phyloP scores from a whole-genome alignment of 2,113 vertebrate species.

The Lanius collurio region DNA sequence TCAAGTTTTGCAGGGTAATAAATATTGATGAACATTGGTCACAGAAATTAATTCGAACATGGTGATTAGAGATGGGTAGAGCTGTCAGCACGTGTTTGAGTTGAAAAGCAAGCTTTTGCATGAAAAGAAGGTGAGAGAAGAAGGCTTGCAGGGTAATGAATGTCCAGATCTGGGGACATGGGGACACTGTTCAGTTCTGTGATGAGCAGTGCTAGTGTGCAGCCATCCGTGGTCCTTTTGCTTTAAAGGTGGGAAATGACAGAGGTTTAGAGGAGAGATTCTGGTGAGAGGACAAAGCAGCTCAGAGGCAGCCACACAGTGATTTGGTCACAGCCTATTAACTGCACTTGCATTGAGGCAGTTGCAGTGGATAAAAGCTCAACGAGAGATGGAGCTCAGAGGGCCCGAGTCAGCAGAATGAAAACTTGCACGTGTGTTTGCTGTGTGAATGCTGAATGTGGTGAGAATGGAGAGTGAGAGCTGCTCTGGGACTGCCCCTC shows the following conservation, averaged over 20 bases:
- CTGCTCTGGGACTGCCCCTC: not conserved
- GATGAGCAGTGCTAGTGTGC: not conserved
- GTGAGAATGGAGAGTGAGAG: not conserved
- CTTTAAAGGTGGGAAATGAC: not conserved
- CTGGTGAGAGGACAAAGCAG: not conserved
- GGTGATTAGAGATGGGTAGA: not conserved
- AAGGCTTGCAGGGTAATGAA: not conserved
- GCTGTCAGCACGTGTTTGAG: not conserved
- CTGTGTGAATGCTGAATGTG: not conserved
- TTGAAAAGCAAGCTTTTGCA: not conserved
- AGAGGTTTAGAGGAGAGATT: not conserved
- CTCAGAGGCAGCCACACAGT: not conserved
- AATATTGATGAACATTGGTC: slow-evolving; percentile 22
- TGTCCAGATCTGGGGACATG: not conserved
- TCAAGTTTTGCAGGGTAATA: slow-evolving; percentile 5
- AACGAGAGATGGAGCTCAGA: not conserved
- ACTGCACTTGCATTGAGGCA: not conserved
- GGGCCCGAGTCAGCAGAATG: not conserved
- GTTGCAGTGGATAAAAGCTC: not conserved
- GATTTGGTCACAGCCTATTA: not conserved
- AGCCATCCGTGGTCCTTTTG: not conserved
- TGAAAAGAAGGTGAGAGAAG: not conserved
- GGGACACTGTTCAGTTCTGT: not conserved
- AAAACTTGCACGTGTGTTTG: not conserved
- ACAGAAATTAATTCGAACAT: not conserved